Percentiles rank a stretch among this genome's conserved stretches.
Evolutionary conservation across 2,888 invertebrate species (phyloP).

Genomic region (Muschampia plurimacula): DNA sequence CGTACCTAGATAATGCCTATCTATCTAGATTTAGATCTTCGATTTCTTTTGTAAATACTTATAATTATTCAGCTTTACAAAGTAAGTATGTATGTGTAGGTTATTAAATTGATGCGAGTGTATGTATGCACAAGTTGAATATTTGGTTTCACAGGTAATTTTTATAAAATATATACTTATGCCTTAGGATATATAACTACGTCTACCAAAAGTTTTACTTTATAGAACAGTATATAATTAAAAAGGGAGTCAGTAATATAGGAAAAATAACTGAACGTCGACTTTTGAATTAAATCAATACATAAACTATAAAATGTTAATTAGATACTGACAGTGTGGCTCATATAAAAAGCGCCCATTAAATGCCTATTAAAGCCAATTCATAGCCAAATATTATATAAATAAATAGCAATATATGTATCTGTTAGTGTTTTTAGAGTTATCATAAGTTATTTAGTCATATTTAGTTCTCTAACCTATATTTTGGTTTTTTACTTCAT

Average conservation of each 20-base stretch:
- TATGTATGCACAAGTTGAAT: slow-evolving; percentile 34
- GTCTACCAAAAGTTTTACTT: slow-evolving; percentile 9
- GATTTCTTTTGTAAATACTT: slow-evolving; percentile 25
- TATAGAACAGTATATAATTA: not conserved
- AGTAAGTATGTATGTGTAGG: slow-evolving; percentile 18
- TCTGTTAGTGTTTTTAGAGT: not conserved
- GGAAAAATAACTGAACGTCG: not conserved
- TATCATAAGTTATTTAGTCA: not conserved
- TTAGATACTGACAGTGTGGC: too few relatives aligned
- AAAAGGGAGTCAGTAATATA: not conserved
- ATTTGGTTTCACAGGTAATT: slow-evolving; percentile 20
- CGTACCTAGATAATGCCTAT: not conserved
- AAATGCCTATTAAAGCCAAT: not conserved
- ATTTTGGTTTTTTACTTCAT: slow-evolving; percentile 4
- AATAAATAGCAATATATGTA: not conserved
- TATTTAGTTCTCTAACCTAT: not conserved
- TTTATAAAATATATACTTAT: slow-evolving; percentile 10
- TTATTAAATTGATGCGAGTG: slow-evolving; percentile 22
- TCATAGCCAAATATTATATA: slow-evolving; percentile 1
- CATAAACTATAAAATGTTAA: not conserved
- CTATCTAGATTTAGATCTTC: slow-evolving; percentile 6
- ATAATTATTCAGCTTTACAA: slow-evolving; percentile 9
- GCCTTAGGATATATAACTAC: not conserved
- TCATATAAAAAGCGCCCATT: too few relatives aligned
- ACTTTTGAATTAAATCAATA: not conserved